Evolutionary conservation across 2,888 invertebrate genomes (phyloP).

Genomic region (Formica aserva): DNA sequence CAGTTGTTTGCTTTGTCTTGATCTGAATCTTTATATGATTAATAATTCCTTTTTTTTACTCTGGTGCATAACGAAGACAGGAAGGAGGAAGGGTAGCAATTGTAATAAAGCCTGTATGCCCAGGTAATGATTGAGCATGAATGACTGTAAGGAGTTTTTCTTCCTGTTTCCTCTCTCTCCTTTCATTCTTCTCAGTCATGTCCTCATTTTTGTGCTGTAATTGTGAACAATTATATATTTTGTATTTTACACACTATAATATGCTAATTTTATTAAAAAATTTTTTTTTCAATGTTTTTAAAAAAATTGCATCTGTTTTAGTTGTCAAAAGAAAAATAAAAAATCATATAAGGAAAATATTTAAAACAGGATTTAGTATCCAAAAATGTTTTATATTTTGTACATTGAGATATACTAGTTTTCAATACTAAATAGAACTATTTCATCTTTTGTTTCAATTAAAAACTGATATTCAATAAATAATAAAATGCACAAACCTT

Average conservation of each 20-base stretch:
- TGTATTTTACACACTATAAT: background rate
- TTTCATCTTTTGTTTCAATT: background rate
- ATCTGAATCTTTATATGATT: constrained; percentile 9
- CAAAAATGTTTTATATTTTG: background rate
- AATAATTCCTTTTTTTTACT: constrained; percentile 38
- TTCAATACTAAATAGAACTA: background rate
- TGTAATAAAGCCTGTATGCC: constrained; percentile 98
- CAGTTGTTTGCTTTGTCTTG: background rate
- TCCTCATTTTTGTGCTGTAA: constrained; percentile 76
- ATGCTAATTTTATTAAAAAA: background rate
- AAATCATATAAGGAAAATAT: background rate
- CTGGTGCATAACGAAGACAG: constrained; percentile 86
- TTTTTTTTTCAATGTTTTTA: background rate
- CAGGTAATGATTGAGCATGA: constrained; percentile 92
- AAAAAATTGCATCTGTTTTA: background rate
- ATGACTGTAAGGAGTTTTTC: constrained; percentile 89
- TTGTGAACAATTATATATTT: constrained; percentile 1
- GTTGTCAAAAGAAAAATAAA: background rate
- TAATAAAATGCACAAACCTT: constrained; percentile 86
- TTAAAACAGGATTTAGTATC: background rate
- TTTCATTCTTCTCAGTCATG: constrained; percentile 71
- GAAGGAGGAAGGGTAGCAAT: constrained; percentile 94
- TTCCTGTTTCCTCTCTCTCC: constrained; percentile 80
- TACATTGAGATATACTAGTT: constrained; percentile 59
- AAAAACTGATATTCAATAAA: background rate